These are phyloP conservation scores for Paramuricea clavata DNA, from an alignment of 92 coral and sea anemone species.

Conservation along the genomic window DNA sequence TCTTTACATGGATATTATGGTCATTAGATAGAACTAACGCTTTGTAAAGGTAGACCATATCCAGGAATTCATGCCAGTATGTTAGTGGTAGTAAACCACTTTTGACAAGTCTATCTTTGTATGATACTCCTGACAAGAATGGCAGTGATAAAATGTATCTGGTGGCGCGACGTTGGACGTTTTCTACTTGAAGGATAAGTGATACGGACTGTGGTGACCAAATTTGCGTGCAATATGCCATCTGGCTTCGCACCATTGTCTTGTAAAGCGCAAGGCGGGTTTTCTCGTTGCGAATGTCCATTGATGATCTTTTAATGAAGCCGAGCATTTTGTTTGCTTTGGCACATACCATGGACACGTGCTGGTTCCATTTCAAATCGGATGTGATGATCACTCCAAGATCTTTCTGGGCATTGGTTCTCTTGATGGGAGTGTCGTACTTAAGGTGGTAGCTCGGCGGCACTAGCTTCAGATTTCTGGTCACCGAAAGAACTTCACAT, in stretches of 20 bases:
- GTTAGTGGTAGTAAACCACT: no score
- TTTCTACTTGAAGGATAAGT: background rate
- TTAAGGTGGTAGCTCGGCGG: constrained; percentile 9
- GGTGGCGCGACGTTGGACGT: background rate
- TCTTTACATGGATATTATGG: no score
- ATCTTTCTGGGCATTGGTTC: constrained; percentile 24
- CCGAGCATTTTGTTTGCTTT: constrained; percentile 64
- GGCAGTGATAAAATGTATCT: background rate
- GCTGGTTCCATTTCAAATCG: constrained; percentile 44
- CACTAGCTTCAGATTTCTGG: constrained; percentile 30
- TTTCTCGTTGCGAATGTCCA: background rate
- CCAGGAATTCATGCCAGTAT: no score
- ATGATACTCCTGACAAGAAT: no score
- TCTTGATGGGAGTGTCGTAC: constrained; percentile 33
- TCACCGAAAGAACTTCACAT: constrained; percentile 6
- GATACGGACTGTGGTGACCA: constrained; percentile 49
- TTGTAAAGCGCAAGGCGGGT: constrained; percentile 27
- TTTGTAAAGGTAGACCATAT: no score
- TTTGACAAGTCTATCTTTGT: no score
- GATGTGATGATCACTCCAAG: constrained; percentile 50
- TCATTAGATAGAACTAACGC: no score
- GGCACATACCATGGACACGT: constrained; percentile 32
- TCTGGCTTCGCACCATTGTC: constrained; percentile 46
- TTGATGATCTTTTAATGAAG: constrained; percentile 7
- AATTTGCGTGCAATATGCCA: constrained; percentile 52